These are phyloP conservation scores for Oryctolagus cuniculus DNA, from an alignment of 2,113 vertebrate genomes.

Conservation along the genomic window DNA sequence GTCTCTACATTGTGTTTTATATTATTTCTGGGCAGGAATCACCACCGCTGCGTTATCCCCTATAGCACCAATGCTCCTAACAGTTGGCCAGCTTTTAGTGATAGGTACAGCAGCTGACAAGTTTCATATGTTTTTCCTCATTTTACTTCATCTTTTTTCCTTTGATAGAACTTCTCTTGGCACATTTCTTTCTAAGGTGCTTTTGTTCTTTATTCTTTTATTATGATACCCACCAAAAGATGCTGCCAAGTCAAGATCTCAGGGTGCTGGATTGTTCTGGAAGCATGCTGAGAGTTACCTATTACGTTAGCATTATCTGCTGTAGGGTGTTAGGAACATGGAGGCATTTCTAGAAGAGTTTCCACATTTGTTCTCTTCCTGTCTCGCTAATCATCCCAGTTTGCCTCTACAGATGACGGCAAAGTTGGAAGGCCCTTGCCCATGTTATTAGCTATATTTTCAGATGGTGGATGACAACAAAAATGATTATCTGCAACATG, in stretches of 20 bases:
- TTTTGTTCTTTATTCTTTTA: neutral
- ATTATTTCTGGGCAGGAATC: conserved; percentile 73
- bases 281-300: neutral
- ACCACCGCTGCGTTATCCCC: neutral
- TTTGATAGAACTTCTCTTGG: neutral
- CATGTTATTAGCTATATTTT: neutral
- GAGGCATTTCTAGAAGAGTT: neutral
- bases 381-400: neutral
- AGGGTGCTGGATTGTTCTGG: neutral
- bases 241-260: neutral
- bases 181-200: neutral
- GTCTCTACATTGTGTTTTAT: conserved; percentile 62
- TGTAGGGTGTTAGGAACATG: neutral
- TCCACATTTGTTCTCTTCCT: neutral
- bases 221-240: neutral
- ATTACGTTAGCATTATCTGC: neutral
- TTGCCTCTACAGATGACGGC: neutral
- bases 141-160: neutral
- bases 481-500: neutral
- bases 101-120: neutral
- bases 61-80: neutral
- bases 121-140: conserved; percentile 12
- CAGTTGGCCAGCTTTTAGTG: neutral
- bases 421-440: neutral
- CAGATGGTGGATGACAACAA: neutral